Conservation (phyloP, 2,888 invertebrate species). For the Ormyrus labotus region DNA sequence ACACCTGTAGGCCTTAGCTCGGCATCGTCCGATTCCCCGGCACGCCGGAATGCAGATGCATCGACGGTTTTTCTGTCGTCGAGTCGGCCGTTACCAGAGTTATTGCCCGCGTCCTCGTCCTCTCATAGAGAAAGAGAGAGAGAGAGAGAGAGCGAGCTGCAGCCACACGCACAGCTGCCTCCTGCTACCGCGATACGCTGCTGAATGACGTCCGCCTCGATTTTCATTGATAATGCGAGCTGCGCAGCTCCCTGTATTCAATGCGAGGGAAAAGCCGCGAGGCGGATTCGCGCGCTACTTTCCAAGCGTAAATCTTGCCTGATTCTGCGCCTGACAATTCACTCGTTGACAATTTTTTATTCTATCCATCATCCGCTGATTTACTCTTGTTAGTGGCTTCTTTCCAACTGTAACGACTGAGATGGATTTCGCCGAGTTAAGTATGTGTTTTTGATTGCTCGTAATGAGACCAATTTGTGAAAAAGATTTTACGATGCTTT, state of each 20-base stretch:
- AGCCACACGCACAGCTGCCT: slow-evolving; percentile 5
- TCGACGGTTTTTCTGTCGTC: slow-evolving; percentile 15
- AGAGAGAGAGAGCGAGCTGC: background rate
- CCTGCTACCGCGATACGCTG: background rate
- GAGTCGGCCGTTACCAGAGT: slow-evolving; percentile 10
- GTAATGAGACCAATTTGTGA: no score
- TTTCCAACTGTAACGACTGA: no score
- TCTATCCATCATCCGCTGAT: background rate
- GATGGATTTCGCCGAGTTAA: no score
- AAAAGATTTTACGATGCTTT: no score
- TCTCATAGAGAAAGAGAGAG: background rate
- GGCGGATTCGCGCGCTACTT: background rate
- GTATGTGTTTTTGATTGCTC: no score
- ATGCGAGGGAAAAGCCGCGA: background rate
- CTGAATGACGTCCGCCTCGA: slow-evolving; percentile 24
- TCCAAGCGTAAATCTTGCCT: slow-evolving; percentile 3
- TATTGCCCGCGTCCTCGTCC: slow-evolving; percentile 33
- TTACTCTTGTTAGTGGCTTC: no score
- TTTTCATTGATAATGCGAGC: slow-evolving; percentile 27
- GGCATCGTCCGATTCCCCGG: slow-evolving; percentile 2
- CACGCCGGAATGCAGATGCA: slow-evolving; percentile 39
- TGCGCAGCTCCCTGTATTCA: background rate
- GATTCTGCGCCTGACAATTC: background rate
- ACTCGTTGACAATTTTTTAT: background rate
- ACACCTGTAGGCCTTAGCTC: slow-evolving; percentile 68